Percentiles rank a stretch among this genome's conserved stretches.
Evolutionary conservation across 2,797 vertebrate genomes (phyloP).

Genomic region (Gymnocypris eckloni): DNA sequence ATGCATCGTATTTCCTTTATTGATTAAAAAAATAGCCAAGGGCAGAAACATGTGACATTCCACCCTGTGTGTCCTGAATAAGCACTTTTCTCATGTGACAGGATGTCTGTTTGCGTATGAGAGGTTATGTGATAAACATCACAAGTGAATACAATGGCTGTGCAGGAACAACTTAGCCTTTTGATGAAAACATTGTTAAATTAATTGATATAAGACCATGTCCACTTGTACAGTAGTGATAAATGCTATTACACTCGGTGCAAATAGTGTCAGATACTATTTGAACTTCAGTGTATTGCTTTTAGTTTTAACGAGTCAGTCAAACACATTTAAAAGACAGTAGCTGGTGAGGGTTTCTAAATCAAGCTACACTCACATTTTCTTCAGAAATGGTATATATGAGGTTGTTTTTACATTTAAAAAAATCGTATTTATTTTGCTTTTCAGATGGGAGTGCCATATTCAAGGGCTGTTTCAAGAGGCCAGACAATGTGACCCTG

Average conservation of each 20-base stretch:
- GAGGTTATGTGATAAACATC: not conserved
- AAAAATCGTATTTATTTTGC: not conserved
- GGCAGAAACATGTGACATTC: conserved; percentile 14
- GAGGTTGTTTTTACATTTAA: not conserved
- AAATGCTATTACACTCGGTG: not conserved
- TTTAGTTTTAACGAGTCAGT: not conserved
- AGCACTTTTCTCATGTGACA: conserved; percentile 32
- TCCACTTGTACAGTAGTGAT: not conserved
- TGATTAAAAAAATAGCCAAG: not conserved
- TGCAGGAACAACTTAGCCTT: not conserved
- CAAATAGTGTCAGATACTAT: not conserved
- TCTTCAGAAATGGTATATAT: not conserved
- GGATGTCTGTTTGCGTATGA: not conserved
- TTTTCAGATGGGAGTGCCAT: conserved; percentile 91
- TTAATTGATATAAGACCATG: not conserved
- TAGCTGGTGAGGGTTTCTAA: too few species aligned
- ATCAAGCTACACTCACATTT: not conserved
- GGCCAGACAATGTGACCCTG: conserved; percentile 86
- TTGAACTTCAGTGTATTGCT: not conserved
- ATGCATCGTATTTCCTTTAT: not conserved
- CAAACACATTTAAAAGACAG: not conserved
- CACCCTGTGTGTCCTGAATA: not conserved
- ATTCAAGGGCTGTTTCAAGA: conserved; percentile 93
- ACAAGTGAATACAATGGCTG: not conserved
- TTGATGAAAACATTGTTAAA: not conserved